Evolutionary conservation across 35 echinoderm and acorn worm genomes (phyloP), one percentile per base, ranked within the genome.

Genomic region (Heliocidaris erythrogramma): DNA sequence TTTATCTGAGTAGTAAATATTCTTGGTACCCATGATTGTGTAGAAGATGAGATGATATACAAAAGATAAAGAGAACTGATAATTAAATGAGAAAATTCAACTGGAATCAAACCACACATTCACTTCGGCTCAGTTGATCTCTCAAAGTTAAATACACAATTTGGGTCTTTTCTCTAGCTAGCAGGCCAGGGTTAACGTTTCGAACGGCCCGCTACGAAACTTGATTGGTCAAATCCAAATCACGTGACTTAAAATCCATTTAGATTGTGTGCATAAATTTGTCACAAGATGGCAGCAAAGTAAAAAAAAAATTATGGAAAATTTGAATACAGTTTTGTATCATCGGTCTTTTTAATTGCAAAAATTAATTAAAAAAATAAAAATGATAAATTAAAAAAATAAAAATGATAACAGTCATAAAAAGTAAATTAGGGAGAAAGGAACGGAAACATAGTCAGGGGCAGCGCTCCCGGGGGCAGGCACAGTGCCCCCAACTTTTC

Each of bases 1-100:
- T 94, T 98, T 98, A 48, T 98, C 97, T 50, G 97, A 98, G 69
- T 98, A 98, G 69, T 96, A 98, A 53, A 98, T 98, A 24, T 96
- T 94, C 87, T 96, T 96, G 30, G 35, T 9, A 60, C 71, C 50
- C 96, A 96, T 94, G 69, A 16, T 84, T 47, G 93, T 47, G 49
- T 24, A 16, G 27, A 17, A 24, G 30, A 32, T 14, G 31, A 48
- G 86, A 88, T 48, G 86, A 35, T 18, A 4, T 12, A 88, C 21
- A 88, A 42, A 42, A 48, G 47, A 88, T 30, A 88, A 48, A 18
- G 31, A 88, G 30, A 48, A 32, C 13, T 88, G 11, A 30, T 31
- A 49, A 17, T 92, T 42, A 12, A 1, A 56, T 18, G 27, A 13
- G 10, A 92, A 42, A 53, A 50, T 92, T 49, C 90, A 42, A 47